phyloP scores from a whole-genome alignment of 2,113 vertebrate species.

The Synchiropus splendidus region DNA sequence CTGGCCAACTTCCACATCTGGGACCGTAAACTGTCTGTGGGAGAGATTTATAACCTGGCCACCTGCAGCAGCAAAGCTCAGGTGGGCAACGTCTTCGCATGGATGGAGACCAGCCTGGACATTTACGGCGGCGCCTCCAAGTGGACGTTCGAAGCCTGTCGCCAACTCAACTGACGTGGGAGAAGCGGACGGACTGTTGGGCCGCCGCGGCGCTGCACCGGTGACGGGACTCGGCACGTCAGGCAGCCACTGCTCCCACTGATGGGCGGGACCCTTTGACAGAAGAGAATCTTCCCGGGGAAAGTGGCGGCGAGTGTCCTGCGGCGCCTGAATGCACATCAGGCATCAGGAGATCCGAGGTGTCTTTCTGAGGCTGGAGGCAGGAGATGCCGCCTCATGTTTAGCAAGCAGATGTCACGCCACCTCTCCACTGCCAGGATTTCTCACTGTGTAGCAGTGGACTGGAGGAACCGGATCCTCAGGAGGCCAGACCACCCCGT shows the following conservation, averaged over 20 bases:
- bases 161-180: conserved; percentile 86
- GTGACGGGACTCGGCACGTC: conserved; percentile 27
- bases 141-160: conserved; percentile 96
- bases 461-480: conserved; percentile 36
- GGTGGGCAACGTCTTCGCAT: conserved; percentile 88
- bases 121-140: conserved; percentile 92
- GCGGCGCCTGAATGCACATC: conserved; percentile 11
- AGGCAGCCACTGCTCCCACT: conserved; percentile 25
- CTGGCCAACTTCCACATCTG: conserved; percentile 96
- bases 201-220: conserved; percentile 33
- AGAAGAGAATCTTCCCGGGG: too few relatives aligned
- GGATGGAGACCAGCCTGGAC: conserved; percentile 87
- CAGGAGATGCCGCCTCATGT: conserved; percentile 35
- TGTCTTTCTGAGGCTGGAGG: conserved; percentile 13
- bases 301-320: conserved; percentile 1
- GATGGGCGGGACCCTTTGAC: conserved; percentile 7
- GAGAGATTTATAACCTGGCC: conserved; percentile 88
- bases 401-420: conserved; percentile 41
- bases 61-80: conserved; percentile 91
- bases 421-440: conserved; percentile 48
- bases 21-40: conserved; percentile 87
- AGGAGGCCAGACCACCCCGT: conserved; percentile 22
- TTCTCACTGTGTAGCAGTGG: conserved; percentile 63
- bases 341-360: conserved; percentile 12
- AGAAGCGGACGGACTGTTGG: conserved; percentile 24